phyloP scores from a whole-genome alignment of 2,797 vertebrate species.

The Eurystomus glaucurus region DNA sequence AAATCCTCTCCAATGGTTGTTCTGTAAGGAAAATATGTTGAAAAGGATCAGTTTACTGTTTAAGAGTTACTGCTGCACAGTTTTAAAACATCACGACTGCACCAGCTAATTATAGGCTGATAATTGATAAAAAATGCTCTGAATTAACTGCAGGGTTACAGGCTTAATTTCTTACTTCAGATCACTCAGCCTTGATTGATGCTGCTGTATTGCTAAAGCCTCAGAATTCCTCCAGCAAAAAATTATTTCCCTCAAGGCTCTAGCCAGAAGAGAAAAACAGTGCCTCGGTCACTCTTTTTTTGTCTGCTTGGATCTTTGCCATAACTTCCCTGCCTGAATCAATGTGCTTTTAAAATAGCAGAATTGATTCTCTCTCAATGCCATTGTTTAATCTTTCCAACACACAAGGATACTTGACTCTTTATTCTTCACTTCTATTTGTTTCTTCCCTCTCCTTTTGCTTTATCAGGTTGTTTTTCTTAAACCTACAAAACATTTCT shows the following conservation, averaged over 20 bases:
- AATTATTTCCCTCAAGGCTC: constrained; percentile 56
- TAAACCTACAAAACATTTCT: background rate
- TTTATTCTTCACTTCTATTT: constrained; percentile 9
- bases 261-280: constrained; percentile 41
- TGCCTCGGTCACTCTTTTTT: background rate
- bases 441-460: background rate
- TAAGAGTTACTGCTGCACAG: background rate
- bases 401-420: background rate
- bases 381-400: constrained; percentile 65
- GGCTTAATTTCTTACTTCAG: constrained; percentile 46
- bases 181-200: constrained; percentile 46
- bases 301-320: constrained; percentile 49
- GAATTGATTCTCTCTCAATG: constrained; percentile 69
- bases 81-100: background rate
- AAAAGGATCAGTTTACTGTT: background rate
- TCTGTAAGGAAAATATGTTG: background rate
- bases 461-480: background rate
- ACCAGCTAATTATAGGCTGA: background rate
- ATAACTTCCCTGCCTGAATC: constrained; percentile 60
- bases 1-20: background rate
- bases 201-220: constrained; percentile 33
- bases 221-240: background rate
- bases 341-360: constrained; percentile 72
- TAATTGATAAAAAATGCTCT: constrained; percentile 47
- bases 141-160: constrained; percentile 42